Base-by-base conservation (phyloP, 2,113 vertebrate species). In the Fregetta grallaria region DNA sequence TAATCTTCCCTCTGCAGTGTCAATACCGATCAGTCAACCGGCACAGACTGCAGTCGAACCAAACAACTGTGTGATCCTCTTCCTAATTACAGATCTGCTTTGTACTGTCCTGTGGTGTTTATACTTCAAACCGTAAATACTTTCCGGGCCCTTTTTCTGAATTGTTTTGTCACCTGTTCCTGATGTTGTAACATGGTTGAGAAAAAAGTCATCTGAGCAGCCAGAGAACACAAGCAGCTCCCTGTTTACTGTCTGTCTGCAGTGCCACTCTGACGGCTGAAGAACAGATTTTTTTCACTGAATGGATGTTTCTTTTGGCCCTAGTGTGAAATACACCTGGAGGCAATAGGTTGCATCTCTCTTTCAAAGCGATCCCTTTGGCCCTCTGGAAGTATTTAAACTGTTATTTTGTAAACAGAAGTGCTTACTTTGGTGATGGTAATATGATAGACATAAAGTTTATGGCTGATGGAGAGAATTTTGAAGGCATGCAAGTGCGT, bases 111-210 rank as follows among this genome's bases (percentile, higher is more conserved):
- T 59, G 50, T 12, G 59, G 15, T 92, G 86, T 95, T 94, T 91
- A 50, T 34, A 50, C 73, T 82, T 18, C 52, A 93, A 93, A 86
- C 76, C 44, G 29, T 86, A 85, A 95, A 89, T 56, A 89, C 45
- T 49, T 73, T 62, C 59, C 2, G 8, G 25, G 29, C 12, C 42
- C 42, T 70, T 49, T 52, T 61, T 67, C 3, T 0, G 55, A 44
- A 71, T 53, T 91, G 61, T 92, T 95, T 83, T 89, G 63, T 87
- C 49, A 61, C 74, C 88, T 65, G 50, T 70, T 88, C 11, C 29
- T 85, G 74, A 27, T 92, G 45, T 47, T 83, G 42, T 73, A 38
- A 44, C 32, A 8, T 14, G 61, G 16, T 55, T 72, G 77, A 79
- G 86, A 50, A 36, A 70, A 38, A 87, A 67, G 29, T 45, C 71